A percentile compares a stretch with the other conserved stretches of the same genome.
Conservation (phyloP, 2,113 vertebrate genomes). For the Nannobrachium achirus region DNA sequence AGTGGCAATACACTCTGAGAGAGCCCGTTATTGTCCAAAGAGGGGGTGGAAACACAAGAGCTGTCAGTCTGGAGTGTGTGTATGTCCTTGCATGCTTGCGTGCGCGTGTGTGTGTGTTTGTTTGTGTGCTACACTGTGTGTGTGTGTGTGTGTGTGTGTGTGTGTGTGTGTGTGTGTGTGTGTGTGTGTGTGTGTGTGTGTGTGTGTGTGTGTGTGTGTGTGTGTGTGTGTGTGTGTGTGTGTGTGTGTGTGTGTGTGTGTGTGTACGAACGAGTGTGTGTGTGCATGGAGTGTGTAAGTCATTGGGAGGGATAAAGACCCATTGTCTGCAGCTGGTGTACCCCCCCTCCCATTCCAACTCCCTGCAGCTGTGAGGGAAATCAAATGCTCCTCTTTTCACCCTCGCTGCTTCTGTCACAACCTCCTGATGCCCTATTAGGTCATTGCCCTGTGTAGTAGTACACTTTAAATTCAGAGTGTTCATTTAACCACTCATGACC, state of each 20-base stretch:
- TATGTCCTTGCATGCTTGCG: slow-evolving; percentile 4
- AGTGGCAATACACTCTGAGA: slow-evolving; percentile 47
- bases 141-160: slow-evolving; percentile 15
- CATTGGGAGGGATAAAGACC: slow-evolving; percentile 80
- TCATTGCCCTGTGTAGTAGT: slow-evolving; percentile 50
- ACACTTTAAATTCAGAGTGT: no score
- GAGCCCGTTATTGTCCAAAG: slow-evolving; percentile 67
- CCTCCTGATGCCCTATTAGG: slow-evolving; percentile 72
- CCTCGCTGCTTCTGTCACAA: slow-evolving; percentile 66
- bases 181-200: slow-evolving; percentile 43
- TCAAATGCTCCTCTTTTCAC: slow-evolving; percentile 81
- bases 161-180: slow-evolving; percentile 40
- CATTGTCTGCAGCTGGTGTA: slow-evolving; percentile 87
- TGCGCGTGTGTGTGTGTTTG: slow-evolving; percentile 23
- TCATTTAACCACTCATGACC: no score
- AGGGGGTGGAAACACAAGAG: slow-evolving; percentile 66
- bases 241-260: no score
- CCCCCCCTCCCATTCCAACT: slow-evolving; percentile 77
- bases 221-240: no score
- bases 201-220: background rate
- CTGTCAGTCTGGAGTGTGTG: slow-evolving; percentile 80
- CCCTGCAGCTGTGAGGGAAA: slow-evolving; percentile 85
- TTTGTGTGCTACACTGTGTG: background rate
- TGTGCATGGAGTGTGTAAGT: slow-evolving; percentile 75
- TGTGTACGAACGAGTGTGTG: background rate